These are phyloP conservation scores for Crenuchus spilurus DNA, from an alignment of 2,797 vertebrate genomes.

Conservation along the genomic window DNA sequence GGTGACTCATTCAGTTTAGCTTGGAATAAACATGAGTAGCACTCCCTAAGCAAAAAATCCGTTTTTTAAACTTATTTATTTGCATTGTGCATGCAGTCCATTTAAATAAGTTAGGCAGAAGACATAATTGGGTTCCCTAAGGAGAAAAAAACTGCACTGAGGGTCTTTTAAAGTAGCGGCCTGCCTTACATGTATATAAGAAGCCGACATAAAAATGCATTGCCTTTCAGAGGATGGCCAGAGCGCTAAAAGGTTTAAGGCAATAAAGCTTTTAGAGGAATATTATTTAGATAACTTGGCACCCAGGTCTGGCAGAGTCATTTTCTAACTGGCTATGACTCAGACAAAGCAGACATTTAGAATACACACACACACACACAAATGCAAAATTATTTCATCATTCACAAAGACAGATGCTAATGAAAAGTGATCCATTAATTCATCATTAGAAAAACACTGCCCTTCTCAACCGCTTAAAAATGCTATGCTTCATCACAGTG, in stretches of 20 bases:
- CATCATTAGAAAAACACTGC: conserved; percentile 48
- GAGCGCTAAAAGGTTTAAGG: not conserved
- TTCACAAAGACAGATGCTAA: conserved; percentile 56
- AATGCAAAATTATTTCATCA: conserved; percentile 50
- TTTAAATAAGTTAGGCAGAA: not conserved
- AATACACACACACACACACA: not conserved
- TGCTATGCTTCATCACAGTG: conserved; percentile 25
- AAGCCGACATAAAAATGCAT: not conserved
- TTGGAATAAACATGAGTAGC: not conserved
- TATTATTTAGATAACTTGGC: conserved; percentile 23
- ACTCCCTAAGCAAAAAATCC: not conserved
- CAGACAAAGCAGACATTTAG: conserved; percentile 11
- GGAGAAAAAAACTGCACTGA: no score
- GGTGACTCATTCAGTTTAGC: not conserved
- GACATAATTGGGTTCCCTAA: not conserved
- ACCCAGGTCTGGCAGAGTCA: not conserved
- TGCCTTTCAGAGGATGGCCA: not conserved
- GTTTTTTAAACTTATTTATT: not conserved
- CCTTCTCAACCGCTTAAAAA: conserved; percentile 25
- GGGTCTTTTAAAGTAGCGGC: not conserved
- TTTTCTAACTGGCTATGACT: conserved; percentile 19
- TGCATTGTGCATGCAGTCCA: not conserved
- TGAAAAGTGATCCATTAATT: conserved; percentile 52
- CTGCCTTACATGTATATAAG: not conserved
- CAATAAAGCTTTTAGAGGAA: not conserved